phyloP scores from a whole-genome alignment of 2,797 vertebrate genomes.

The Zalophus californianus region DNA sequence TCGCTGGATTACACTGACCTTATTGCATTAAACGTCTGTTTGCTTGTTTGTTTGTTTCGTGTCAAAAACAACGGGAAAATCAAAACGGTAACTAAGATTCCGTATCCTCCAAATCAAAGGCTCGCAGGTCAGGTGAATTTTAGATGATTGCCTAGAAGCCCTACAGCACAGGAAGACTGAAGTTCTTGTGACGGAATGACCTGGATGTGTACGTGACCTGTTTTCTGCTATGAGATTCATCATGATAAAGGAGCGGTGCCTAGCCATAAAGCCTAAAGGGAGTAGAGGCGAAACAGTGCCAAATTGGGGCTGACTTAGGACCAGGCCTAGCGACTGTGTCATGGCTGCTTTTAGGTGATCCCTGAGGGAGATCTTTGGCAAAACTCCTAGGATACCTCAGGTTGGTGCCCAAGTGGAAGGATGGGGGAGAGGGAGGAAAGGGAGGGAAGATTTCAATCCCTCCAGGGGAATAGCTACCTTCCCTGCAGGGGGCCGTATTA shows the following conservation, averaged over 20 bases:
- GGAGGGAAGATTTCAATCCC: not conserved
- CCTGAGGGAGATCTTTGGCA: not conserved
- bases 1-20: not conserved
- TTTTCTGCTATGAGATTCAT: not conserved
- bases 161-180: not conserved
- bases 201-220: not conserved
- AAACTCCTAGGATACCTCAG: slow-evolving; percentile 3
- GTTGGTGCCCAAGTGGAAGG: not conserved
- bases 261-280: not conserved
- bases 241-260: not conserved
- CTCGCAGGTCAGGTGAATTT: not conserved
- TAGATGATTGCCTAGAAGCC: not conserved
- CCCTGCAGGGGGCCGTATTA: not conserved
- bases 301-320: not conserved
- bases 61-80: not conserved
- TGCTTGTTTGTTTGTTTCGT: not conserved
- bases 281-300: not conserved
- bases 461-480: not conserved
- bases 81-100: not conserved
- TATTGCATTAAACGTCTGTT: not conserved
- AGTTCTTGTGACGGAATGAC: not conserved
- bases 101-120: not conserved
- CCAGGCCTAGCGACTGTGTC: not conserved
- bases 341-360: not conserved
- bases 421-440: not conserved